These are phyloP conservation scores for Corynorhinus townsendii DNA, from an alignment of 2,113 vertebrate genomes.

Conservation along the genomic window DNA sequence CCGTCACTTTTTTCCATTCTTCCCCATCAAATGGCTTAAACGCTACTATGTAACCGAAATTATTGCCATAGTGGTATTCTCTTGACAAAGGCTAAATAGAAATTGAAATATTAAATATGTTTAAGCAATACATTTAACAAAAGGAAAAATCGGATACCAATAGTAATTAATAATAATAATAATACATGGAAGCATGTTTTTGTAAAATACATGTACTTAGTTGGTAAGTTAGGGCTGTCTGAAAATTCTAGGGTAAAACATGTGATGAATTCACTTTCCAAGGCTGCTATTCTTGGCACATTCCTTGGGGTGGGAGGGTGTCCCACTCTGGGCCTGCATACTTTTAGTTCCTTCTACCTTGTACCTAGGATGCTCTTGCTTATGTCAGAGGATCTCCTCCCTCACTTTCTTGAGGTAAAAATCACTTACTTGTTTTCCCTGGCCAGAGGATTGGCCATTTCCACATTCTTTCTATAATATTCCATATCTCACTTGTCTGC, in stretches of 20 bases:
- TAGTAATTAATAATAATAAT: not conserved
- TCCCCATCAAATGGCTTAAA: slow-evolving; percentile 86
- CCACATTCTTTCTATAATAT: not conserved
- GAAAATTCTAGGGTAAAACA: not conserved
- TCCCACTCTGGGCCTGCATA: not conserved
- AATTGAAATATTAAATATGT: slow-evolving; percentile 31
- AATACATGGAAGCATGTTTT: not conserved
- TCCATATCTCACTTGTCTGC: rapidly evolving
- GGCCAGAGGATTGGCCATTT: not conserved
- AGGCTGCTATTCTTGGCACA: not conserved
- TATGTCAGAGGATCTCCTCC: not conserved
- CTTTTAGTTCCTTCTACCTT: not conserved
- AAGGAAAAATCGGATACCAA: not conserved
- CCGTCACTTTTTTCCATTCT: slow-evolving; percentile 92
- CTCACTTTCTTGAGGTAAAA: not conserved
- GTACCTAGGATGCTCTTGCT: not conserved
- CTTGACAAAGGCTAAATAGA: slow-evolving; percentile 89
- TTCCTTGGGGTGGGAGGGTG: rapidly evolving
- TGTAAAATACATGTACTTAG: not conserved
- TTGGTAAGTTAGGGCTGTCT: not conserved
- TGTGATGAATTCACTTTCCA: not conserved
- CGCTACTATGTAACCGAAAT: slow-evolving; percentile 95
- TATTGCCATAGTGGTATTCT: slow-evolving; percentile 94
- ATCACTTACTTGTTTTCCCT: not conserved
- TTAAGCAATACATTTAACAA: not conserved